phyloP scores from a whole-genome alignment of 2,797 vertebrate species.

The Natrix natrix region DNA sequence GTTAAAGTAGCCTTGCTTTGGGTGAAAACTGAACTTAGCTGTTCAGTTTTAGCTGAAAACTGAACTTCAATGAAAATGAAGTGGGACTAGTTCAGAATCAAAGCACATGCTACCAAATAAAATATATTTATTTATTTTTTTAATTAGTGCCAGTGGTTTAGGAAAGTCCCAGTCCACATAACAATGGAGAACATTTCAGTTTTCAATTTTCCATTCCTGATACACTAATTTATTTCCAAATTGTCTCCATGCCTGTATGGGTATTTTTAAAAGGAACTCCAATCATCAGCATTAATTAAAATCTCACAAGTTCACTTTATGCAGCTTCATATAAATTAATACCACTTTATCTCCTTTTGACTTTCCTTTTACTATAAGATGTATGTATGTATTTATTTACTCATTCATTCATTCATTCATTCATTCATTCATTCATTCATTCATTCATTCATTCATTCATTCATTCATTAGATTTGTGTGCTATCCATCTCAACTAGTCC shows the following conservation, averaged over 20 bases:
- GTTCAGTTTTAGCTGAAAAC: neutral
- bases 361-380: neutral
- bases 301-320: neutral
- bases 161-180: neutral
- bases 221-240: neutral
- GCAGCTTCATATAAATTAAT: neutral
- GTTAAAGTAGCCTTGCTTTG: neutral
- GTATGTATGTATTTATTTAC: neutral
- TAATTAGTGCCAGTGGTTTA: neutral
- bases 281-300: neutral
- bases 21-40: neutral
- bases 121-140: neutral
- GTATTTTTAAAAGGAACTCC: neutral
- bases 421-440: neutral
- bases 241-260: neutral
- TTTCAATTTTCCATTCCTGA: neutral
- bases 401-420: too few relatives aligned
- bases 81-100: neutral
- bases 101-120: neutral
- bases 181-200: neutral
- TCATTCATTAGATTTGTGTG: neutral
- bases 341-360: slow-evolving; percentile 21
- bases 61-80: neutral
- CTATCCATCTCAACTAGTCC: neutral
- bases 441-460: neutral